Evolutionary conservation across 2,113 vertebrate genomes (phyloP), one percentile per base, ranked within the genome.

Genomic region (Synodontis membranacea): DNA sequence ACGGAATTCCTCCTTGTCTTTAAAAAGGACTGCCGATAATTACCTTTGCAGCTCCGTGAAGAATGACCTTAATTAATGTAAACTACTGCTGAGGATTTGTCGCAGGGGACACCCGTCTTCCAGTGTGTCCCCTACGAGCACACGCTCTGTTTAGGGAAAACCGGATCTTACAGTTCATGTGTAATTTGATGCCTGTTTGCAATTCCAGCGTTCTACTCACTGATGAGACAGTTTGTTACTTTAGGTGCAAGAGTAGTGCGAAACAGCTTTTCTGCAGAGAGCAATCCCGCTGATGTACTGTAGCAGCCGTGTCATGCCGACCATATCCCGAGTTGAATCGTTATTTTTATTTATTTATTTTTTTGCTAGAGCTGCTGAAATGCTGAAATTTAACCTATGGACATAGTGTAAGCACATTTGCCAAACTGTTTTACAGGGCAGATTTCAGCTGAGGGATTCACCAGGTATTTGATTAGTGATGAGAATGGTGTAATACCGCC

Each of bases 401-500:
- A 25, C 37, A 39, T 12, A 25, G 34, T 14, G 34, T 80, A 80
- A 80, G 28, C 34, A 58, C 34, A 58, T 58, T 39, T 60, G 1
- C 11, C 25, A 31, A 31, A 52, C 54, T 88, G 87, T 88, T 42
- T 78, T 76, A 88, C 92, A 99, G 98, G 97, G 66, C 92, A 96
- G 91, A 97, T 99, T 92, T 97, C 98, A 0, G 92, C 97, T 74
- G 97, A 99, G 90, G 97, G 96, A 10, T 97, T 99, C 89, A 96
- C 96, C 94, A 95, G 94, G 1, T 99, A 98, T 82, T 95, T 99
- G 88, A 97, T 96, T n/a, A 97, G 97, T 72, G 97, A 98, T 72
- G 98, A 99, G 92, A 99, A 99, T 0, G 97, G 97, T 3, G 97
- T 99, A 0, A 96, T 99, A 84, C 97, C 98, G 5, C 97, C 97